Conservation (phyloP, 1,140 invertebrate species). For the Drosophila grimshawi region DNA sequence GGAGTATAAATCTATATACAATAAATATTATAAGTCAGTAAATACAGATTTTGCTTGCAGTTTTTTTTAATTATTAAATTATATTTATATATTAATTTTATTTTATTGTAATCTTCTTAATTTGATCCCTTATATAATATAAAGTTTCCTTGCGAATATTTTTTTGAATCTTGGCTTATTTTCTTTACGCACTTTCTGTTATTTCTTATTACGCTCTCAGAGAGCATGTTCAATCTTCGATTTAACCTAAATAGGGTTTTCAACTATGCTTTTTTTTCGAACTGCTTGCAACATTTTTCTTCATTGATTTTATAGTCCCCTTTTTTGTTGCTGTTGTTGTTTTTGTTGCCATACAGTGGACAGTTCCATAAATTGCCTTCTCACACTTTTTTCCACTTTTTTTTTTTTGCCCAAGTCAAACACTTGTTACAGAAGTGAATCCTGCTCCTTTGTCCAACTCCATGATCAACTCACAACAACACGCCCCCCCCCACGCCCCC, state of each 20-base stretch:
- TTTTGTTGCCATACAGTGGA: constrained; percentile 21
- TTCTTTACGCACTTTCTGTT: too few relatives aligned
- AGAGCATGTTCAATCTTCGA: background rate
- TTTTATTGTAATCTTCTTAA: too few relatives aligned
- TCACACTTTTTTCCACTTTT: constrained; percentile 36
- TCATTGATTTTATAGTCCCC: constrained; percentile 64
- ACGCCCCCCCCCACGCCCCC: background rate
- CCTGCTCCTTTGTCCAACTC: background rate
- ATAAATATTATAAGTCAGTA: too few relatives aligned
- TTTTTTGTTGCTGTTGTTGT: constrained; percentile 31
- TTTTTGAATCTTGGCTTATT: too few relatives aligned
- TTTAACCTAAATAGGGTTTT: background rate
- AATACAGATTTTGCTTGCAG: too few relatives aligned
- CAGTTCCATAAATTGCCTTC: constrained; percentile 75
- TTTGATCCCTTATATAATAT: too few relatives aligned
- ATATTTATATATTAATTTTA: too few relatives aligned
- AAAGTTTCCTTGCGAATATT: too few relatives aligned
- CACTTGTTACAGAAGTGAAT: constrained; percentile 68
- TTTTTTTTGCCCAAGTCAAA: constrained; percentile 33
- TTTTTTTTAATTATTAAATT: too few relatives aligned
- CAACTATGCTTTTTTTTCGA: constrained; percentile 13
- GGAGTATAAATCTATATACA: too few relatives aligned
- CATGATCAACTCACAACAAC: background rate
- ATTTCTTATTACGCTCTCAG: too few relatives aligned
- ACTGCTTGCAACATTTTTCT: constrained; percentile 66